Conservation (phyloP, 1,140 invertebrate species). For the Drosophila saltans region DNA sequence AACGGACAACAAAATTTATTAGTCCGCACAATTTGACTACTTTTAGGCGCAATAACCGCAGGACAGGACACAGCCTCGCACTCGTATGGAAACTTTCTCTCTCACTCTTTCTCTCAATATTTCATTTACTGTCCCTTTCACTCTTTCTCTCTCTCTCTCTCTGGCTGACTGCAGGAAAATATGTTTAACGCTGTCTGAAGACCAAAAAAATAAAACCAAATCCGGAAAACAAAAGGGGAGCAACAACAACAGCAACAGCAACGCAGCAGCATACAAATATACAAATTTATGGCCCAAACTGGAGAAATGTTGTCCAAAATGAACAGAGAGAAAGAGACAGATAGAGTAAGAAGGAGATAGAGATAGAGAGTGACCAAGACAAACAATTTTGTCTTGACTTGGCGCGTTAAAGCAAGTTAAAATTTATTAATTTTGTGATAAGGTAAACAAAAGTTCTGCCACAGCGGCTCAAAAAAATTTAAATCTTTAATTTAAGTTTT, state of each 20-base stretch:
- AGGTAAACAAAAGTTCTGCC: constrained; percentile 65
- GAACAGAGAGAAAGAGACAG: neutral
- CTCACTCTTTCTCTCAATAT: constrained; percentile 52
- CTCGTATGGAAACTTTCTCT: constrained; percentile 42
- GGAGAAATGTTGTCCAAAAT: constrained; percentile 68
- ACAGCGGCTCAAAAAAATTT: constrained; percentile 29
- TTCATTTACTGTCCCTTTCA: neutral
- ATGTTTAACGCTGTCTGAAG: constrained; percentile 64
- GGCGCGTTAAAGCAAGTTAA: constrained; percentile 73
- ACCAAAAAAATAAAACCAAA: constrained; percentile 43
- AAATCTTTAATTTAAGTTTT: constrained; percentile 8
- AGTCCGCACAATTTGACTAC: constrained; percentile 80
- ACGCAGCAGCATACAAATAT: constrained; percentile 61
- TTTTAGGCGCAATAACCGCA: constrained; percentile 80
- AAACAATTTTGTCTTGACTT: constrained; percentile 59
- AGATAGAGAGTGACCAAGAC: constrained; percentile 27
- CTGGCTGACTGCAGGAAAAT: constrained; percentile 52
- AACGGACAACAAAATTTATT: constrained; percentile 79
- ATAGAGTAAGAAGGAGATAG: neutral
- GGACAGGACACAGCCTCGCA: constrained; percentile 50
- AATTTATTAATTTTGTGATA: constrained; percentile 80
- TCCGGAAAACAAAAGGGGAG: constrained; percentile 42
- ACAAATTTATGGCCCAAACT: constrained; percentile 77
- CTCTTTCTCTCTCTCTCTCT: neutral
- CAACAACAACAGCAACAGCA: constrained; percentile 36